Conservation (phyloP, 2,888 invertebrate species). For the Eulithis prunata region DNA sequence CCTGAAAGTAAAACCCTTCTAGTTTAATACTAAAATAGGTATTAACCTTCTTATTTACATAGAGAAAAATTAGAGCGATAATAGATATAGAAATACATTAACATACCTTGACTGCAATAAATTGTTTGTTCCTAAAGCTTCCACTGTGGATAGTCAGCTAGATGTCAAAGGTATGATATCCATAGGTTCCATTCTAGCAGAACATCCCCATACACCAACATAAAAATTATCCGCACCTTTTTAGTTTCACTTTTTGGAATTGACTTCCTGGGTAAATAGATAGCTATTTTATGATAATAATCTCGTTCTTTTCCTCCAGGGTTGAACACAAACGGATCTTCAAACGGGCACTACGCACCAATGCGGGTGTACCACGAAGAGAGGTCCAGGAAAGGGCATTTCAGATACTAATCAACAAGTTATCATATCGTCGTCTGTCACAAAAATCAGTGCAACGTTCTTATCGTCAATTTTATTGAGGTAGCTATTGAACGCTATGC, state of each 20-base stretch:
- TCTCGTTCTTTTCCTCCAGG: constrained; percentile 64
- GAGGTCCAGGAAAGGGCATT: constrained; percentile 91
- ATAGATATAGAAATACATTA: constrained; percentile 12
- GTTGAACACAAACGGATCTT: constrained; percentile 84
- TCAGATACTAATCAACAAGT: constrained; percentile 86
- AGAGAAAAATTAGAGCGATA: no score
- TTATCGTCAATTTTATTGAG: constrained; percentile 16
- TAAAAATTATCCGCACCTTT: background rate
- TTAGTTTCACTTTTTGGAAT: no score
- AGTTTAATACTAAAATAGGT: no score
- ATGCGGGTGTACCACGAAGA: constrained; percentile 92
- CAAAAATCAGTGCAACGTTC: constrained; percentile 12
- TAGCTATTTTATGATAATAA: background rate
- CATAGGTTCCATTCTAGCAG: constrained; percentile 14
- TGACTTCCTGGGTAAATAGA: background rate
- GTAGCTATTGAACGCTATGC: constrained; percentile 21
- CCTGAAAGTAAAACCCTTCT: no score
- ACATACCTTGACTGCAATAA: background rate
- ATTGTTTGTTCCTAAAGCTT: constrained; percentile 59
- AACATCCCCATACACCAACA: constrained; percentile 2
- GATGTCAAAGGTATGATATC: constrained; percentile 69
- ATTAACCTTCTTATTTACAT: no score
- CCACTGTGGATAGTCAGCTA: constrained; percentile 79
- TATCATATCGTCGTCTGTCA: background rate
- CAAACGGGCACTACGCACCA: constrained; percentile 90